Percentiles rank a stretch among this genome's conserved stretches.
Evolutionary conservation across 2,113 vertebrate species (phyloP).

Genomic region (Chamaea fasciata): DNA sequence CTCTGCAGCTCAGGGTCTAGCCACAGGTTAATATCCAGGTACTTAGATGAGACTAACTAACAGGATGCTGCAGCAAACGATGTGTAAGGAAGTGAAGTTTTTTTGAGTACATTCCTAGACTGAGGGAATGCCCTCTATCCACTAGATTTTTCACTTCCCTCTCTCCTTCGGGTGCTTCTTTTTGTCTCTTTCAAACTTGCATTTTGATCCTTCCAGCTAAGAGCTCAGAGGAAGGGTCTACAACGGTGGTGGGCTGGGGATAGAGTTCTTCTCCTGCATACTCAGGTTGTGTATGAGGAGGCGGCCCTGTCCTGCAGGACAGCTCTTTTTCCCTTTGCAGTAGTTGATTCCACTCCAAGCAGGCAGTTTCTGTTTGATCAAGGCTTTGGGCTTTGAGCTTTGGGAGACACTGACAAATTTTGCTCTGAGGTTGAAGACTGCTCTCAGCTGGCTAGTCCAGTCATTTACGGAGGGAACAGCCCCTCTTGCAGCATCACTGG

Average conservation of each 20-base stretch:
- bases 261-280: not conserved
- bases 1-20: too few relatives aligned
- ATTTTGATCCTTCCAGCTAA: not conserved
- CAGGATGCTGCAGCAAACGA: not conserved
- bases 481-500: not conserved
- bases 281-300: rapidly evolving
- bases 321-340: not conserved
- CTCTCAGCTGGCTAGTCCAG: not conserved
- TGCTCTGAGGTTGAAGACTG: not conserved
- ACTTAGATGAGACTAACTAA: not conserved
- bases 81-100: not conserved
- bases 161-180: not conserved
- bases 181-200: not conserved
- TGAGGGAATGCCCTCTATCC: not conserved
- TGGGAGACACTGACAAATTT: not conserved
- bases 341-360: not conserved
- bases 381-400: not conserved
- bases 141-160: not conserved
- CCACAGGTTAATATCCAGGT: not conserved
- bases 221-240: too few relatives aligned
- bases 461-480: rapidly evolving
- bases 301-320: rapidly evolving
- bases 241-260: not conserved
- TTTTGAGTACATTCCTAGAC: not conserved
- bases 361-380: not conserved